Percentiles rank a stretch among this genome's conserved stretches.
phyloP scores from a whole-genome alignment of 1,140 invertebrate genomes.

The Periplaneta americana region DNA sequence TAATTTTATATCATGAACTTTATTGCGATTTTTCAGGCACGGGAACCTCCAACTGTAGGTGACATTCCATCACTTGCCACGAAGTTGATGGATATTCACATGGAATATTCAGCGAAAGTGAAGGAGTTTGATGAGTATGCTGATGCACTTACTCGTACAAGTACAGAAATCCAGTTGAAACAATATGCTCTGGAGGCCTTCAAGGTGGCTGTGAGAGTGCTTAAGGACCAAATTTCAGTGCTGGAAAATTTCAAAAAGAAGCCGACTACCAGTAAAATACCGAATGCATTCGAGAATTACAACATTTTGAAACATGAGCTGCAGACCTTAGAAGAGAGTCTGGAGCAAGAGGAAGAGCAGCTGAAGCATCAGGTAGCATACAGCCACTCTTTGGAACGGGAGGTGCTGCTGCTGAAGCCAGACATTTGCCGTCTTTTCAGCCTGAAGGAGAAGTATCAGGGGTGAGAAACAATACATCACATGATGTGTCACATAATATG shows the following conservation, averaged over 20 bases:
- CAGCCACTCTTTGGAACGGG: slow-evolving; percentile 76
- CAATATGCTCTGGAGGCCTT: slow-evolving; percentile 81
- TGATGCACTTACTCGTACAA: slow-evolving; percentile 63
- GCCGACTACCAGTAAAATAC: slow-evolving; percentile 78
- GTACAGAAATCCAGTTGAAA: slow-evolving; percentile 73
- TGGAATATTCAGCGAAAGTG: slow-evolving; percentile 63
- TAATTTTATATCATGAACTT: no score
- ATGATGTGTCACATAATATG: no score
- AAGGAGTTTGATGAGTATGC: slow-evolving; percentile 68
- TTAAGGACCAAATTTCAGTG: slow-evolving; percentile 82
- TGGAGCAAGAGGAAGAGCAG: slow-evolving; percentile 64
- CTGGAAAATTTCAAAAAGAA: slow-evolving; percentile 72
- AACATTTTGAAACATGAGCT: slow-evolving; percentile 64
- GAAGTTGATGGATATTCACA: slow-evolving; percentile 68
- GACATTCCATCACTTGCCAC: slow-evolving; percentile 67
- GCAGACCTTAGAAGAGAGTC: slow-evolving; percentile 63
- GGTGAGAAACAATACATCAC: background rate
- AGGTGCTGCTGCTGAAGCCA: slow-evolving; percentile 82
- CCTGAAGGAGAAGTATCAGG: slow-evolving; percentile 56
- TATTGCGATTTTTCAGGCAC: slow-evolving; percentile 36
- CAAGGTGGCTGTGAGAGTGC: slow-evolving; percentile 76
- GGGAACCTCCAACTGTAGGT: slow-evolving; percentile 57
- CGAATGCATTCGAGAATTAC: slow-evolving; percentile 71
- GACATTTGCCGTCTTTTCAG: slow-evolving; percentile 70
- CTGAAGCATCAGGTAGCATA: slow-evolving; percentile 68